Base-by-base conservation (phyloP, 2,888 invertebrate species). In the Caenorhabditis wallacei region DNA sequence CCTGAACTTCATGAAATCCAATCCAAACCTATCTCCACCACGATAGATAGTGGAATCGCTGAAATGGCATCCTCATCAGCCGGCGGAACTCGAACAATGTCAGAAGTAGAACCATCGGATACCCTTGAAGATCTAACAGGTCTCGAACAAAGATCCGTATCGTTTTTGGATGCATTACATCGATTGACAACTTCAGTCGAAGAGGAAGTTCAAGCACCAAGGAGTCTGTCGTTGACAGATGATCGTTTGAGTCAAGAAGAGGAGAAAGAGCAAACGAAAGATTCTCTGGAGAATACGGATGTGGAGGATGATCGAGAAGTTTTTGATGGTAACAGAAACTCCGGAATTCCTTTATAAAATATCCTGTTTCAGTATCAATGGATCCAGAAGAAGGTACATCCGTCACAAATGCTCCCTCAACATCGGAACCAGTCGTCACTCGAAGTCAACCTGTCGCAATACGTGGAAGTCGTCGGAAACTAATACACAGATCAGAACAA, bases 41-140 rank as follows among this genome's bases (percentile, higher is more conserved):
- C 82, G 0, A 72, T 78, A 7, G 82, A 82, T 24, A 82, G 82
- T 56, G 82, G 82, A 46, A 82, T 82, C 30, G 68, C 76, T 22
- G 76, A 76, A n/a, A 61, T 69, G 68, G 30, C 68, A 8, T 43
- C 74, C 1, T 46, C 74, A 8, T 66, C 66, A 8, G 53, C 66
- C n/a, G 40, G 40, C 4, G 40, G 40, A 40, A 56, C 64, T 1
- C 22, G 68, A 4, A 53, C 30, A 20, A 26, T 20, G 4, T 68
- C 76, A 16, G 76, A 76, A 61, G 51, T 66, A 13, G 75, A 75
- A 46, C 48, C 66, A n/a, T 40, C 40, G 2, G n/a, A 16, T 22
- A 13, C 11, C 3, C 51, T 16, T 0, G 75, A 59, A 59, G 56
- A 46, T 5, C 30, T 5, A 0, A 35, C 61, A 35, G 57, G 37